Conservation (phyloP, 1,140 invertebrate species). For the Saccostrea echinata region DNA sequence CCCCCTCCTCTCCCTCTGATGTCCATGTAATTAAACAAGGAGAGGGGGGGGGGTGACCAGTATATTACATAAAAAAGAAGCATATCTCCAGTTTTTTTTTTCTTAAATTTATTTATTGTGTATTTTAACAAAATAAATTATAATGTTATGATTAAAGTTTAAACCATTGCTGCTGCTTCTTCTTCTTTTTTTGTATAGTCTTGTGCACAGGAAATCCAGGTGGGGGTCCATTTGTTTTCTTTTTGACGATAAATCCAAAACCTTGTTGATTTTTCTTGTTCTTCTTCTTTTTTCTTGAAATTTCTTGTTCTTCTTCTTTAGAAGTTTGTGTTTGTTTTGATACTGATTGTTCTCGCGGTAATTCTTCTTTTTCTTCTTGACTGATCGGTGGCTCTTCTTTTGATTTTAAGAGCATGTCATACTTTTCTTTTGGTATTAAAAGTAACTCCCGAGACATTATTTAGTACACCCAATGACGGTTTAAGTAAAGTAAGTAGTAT, state of each 20-base stretch:
- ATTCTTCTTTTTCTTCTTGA: neutral
- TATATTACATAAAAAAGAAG: neutral
- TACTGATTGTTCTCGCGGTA: neutral
- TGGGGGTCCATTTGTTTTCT: neutral
- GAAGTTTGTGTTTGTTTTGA: too few relatives aligned
- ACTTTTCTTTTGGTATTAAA: conserved; percentile 43
- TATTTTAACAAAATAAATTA: neutral
- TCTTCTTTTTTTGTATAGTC: neutral
- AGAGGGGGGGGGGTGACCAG: too few relatives aligned
- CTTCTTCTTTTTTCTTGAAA: too few relatives aligned
- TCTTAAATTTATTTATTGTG: neutral
- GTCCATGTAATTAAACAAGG: neutral
- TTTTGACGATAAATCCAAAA: neutral
- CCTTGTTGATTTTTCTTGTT: neutral
- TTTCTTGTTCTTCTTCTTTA: too few relatives aligned
- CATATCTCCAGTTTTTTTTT: neutral
- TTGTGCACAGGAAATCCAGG: neutral
- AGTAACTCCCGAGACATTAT: conserved; percentile 38
- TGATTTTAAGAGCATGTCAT: neutral
- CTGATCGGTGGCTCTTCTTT: neutral
- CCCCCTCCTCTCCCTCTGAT: neutral
- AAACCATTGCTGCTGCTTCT: neutral
- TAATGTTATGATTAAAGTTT: neutral
- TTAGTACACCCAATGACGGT: neutral
- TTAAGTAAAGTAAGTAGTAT: conserved; percentile 13